Conservation (phyloP, 2,113 vertebrate species). For the Rhipidura dahli region DNA sequence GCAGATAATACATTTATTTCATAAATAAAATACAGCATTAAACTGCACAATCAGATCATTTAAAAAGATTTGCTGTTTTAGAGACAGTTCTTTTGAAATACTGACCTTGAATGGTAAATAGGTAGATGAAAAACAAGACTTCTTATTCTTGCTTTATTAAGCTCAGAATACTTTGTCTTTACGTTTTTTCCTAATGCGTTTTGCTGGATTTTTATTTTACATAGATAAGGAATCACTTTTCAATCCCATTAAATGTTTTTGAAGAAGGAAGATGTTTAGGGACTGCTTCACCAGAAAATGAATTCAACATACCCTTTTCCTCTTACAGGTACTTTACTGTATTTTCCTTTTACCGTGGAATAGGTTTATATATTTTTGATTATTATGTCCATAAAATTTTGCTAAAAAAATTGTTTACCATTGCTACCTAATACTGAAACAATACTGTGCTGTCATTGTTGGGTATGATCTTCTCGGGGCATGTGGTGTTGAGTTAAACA, state of each 20-base stretch:
- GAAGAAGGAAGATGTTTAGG: conserved; percentile 85
- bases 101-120: not conserved
- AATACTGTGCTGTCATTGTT: not conserved
- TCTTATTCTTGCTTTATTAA: not conserved
- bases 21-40: not conserved
- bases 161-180: not conserved
- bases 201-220: conserved; percentile 3
- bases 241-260: conserved; percentile 84
- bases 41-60: not conserved
- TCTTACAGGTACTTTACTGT: conserved; percentile 83
- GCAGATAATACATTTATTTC: not conserved
- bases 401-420: not conserved
- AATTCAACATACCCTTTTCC: conserved; percentile 90
- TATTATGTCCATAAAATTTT: not conserved
- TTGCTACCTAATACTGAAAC: not conserved
- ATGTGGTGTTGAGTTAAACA: not conserved
- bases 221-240: conserved; percentile 95
- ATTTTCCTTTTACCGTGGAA: not conserved
- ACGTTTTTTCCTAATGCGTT: not conserved
- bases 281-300: conserved; percentile 80
- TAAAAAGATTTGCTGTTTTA: not conserved
- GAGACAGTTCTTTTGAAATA: not conserved
- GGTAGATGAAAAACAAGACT: not conserved
- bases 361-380: not conserved
- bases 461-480: not conserved